Evolutionary conservation across 2,888 invertebrate species (phyloP).

Genomic region (Agonum fuliginosum): DNA sequence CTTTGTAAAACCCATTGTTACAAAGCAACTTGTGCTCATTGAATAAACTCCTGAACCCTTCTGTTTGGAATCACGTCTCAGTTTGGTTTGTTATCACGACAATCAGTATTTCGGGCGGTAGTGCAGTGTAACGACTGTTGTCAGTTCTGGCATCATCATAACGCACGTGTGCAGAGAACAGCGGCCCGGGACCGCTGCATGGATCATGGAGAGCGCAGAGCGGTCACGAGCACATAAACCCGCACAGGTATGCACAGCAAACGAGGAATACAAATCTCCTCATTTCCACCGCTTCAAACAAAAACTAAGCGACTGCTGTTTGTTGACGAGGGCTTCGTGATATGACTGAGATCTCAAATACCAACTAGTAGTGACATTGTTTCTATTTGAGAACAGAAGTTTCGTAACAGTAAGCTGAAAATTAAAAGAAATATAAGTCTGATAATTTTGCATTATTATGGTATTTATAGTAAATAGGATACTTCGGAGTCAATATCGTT

Average conservation of each 20-base stretch:
- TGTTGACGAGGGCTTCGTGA: slow-evolving; percentile 4
- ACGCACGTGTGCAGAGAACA: slow-evolving; percentile 58
- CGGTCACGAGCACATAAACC: slow-evolving; percentile 50
- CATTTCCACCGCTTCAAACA: slow-evolving; percentile 42
- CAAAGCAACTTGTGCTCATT: too few species aligned
- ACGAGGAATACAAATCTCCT: slow-evolving; percentile 48
- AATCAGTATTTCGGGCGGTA: slow-evolving; percentile 23
- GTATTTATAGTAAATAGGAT: too few species aligned
- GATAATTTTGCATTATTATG: too few species aligned
- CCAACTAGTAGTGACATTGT: not conserved
- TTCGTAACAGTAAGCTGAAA: too few species aligned
- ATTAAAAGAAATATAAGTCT: too few species aligned
- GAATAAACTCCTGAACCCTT: not conserved
- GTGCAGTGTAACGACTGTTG: slow-evolving; percentile 12
- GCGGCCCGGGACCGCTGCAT: not conserved
- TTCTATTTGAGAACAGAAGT: too few species aligned
- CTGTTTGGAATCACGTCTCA: not conserved
- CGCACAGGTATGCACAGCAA: not conserved
- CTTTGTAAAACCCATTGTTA: too few species aligned
- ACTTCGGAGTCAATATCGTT: too few species aligned
- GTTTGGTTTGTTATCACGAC: slow-evolving; percentile 7
- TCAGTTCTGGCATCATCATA: slow-evolving; percentile 46
- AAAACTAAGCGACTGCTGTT: slow-evolving; percentile 36
- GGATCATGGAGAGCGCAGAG: too few species aligned
- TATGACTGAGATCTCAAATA: not conserved